A percentile compares a stretch with the other conserved stretches of the same genome.
These are phyloP conservation scores for Lutraria rhynchaena DNA, from an alignment of 1,140 invertebrate species.

Conservation along the genomic window DNA sequence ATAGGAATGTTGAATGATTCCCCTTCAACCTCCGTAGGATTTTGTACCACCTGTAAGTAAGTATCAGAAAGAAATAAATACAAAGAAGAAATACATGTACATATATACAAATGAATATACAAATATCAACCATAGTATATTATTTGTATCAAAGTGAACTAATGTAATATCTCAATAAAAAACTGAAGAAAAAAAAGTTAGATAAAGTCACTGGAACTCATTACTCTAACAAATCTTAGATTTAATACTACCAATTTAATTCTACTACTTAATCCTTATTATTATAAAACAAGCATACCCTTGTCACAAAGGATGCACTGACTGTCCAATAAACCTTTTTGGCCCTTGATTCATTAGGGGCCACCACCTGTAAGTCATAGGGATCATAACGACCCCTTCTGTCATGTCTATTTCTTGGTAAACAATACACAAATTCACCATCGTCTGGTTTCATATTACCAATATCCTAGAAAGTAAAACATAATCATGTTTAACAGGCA, in stretches of 20 bases:
- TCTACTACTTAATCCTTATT: too few species aligned
- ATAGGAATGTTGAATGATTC: slow-evolving; percentile 75
- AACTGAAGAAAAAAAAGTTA: too few species aligned
- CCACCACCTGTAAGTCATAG: slow-evolving; percentile 79
- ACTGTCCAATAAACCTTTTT: slow-evolving; percentile 77
- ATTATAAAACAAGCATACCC: slow-evolving; percentile 65
- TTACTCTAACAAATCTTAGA: too few species aligned
- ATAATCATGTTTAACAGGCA: slow-evolving; percentile 19
- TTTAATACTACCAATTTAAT: too few species aligned
- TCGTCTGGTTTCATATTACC: slow-evolving; percentile 72
- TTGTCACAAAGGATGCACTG: slow-evolving; percentile 78
- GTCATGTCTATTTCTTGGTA: slow-evolving; percentile 71
- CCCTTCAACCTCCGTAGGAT: slow-evolving; percentile 44
- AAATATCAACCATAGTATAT: too few species aligned
- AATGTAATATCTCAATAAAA: too few species aligned
- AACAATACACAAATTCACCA: slow-evolving; percentile 80
- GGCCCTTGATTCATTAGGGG: slow-evolving; percentile 75
- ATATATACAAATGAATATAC: too few species aligned
- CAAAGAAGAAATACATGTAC: too few species aligned
- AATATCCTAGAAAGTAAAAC: slow-evolving; percentile 63
- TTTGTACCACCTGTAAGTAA: slow-evolving; percentile 45
- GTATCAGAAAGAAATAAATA: not conserved
- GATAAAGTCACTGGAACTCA: too few species aligned
- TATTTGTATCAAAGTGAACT: too few species aligned
- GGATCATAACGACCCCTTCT: slow-evolving; percentile 75